phyloP scores from a whole-genome alignment of 2,797 vertebrate species.

The Onychomys arenicola region DNA sequence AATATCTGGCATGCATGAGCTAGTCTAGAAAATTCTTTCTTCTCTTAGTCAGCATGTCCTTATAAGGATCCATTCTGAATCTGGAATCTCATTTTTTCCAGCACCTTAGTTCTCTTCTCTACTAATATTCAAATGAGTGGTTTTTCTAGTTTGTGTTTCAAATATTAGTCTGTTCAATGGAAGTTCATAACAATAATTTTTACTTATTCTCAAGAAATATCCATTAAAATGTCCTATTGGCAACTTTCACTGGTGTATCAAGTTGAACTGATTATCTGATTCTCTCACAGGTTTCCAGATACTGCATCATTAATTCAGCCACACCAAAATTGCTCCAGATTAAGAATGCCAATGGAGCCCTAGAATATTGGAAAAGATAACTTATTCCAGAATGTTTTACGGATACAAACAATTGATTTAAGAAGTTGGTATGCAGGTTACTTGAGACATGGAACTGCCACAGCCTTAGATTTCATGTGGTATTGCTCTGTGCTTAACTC shows the following conservation, averaged over 20 bases:
- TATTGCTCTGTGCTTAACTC: constrained; percentile 41
- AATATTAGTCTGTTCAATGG: not conserved
- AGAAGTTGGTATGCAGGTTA: not conserved
- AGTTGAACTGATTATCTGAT: not conserved
- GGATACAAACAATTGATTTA: constrained; percentile 4
- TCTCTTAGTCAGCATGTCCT: not conserved
- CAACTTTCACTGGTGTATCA: not conserved
- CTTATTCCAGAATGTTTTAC: constrained; percentile 46
- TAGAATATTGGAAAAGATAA: constrained; percentile 41
- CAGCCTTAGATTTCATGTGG: constrained; percentile 15
- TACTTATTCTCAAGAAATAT: not conserved
- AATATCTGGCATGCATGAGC: not conserved
- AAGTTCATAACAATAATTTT: constrained; percentile 12
- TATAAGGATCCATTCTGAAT: not conserved
- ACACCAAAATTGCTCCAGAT: not conserved
- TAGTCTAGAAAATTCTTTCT: constrained; percentile 33
- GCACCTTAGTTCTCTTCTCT: constrained; percentile 31
- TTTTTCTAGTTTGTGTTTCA: constrained; percentile 48
- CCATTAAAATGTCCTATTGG: constrained; percentile 12
- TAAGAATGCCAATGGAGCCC: constrained; percentile 12
- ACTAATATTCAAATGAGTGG: not conserved
- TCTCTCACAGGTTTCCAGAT: not conserved
- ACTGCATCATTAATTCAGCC: constrained; percentile 12
- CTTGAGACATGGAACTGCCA: constrained; percentile 39
- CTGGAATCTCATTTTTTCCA: not conserved